Evolutionary conservation across 2,113 vertebrate species (phyloP), one percentile per base, ranked within the genome.

Genomic region (Tachysurus vachellii): DNA sequence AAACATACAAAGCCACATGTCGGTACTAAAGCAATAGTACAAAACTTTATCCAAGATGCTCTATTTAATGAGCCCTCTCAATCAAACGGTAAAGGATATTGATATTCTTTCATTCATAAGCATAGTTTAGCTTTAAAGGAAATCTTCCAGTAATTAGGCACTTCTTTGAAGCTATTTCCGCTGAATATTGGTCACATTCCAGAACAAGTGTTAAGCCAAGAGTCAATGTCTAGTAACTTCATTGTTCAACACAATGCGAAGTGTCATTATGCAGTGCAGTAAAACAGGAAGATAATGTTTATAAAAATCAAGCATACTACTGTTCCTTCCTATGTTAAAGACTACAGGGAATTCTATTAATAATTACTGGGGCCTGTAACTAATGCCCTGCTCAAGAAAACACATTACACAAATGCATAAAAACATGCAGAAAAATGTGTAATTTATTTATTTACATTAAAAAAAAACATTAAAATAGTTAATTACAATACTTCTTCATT

Each of bases 231-330:
- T 26, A 7, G 10, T 36, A 12, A 50, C 14, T 57, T 42, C 59
- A 44, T 42, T 64, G 56, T 59, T 59, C 3, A 84, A 59, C 53
- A 84, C 66, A 71, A 57, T 71, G 57, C 2, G 71, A 56, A 31
- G 9, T 36, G 12, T 50, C 21, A 42, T 44, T 26, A 62, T 12
- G 3, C 17, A 70, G 5, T 42, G 12, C 64, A 70, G 16, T 36
- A n/a, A 42, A 70, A 19, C 64, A 57, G 76, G 62, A 80, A 68
- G 28, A 70, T 4, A 64, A 66, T 68, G 61, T 80, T 79, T 75
- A 85, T 47, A 61, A 23, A 61, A 14, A 50, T 8, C 4, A 68
- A 44, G 31, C n/a, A 10, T 47, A 42, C 26, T 57, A 28, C n/a
- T 23, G 5, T 73, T 47, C 14, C 31, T 75, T 61, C 19, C 23